A percentile compares a stretch with the other conserved stretches of the same genome.
Evolutionary conservation across 2,113 vertebrate genomes (phyloP).

Genomic region (Clinocottus analis): DNA sequence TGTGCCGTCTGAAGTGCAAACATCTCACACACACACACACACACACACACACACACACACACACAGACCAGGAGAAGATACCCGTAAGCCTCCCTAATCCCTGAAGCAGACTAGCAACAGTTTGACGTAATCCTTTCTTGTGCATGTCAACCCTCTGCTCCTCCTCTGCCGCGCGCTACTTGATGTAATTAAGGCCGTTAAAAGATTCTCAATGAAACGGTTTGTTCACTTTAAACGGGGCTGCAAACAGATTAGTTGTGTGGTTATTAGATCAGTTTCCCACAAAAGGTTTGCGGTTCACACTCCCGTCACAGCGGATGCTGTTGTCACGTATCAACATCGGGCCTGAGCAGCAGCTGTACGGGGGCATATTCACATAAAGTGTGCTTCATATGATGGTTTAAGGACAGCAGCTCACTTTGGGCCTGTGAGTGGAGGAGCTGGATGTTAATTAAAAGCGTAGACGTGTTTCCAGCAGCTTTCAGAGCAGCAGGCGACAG

Average conservation of each 20-base stretch:
- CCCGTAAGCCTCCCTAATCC: slow-evolving; percentile 80
- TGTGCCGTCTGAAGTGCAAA: slow-evolving; percentile 38
- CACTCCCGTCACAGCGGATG: slow-evolving; percentile 22
- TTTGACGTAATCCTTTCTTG: slow-evolving; percentile 76
- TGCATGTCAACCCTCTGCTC: slow-evolving; percentile 71
- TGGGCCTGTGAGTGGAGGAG: slow-evolving; percentile 25
- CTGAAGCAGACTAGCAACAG: slow-evolving; percentile 80
- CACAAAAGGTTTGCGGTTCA: slow-evolving; percentile 17
- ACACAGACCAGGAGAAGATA: slow-evolving; percentile 56
- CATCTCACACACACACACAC: slow-evolving; percentile 57
- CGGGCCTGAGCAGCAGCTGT: slow-evolving; percentile 22
- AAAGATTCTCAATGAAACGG: slow-evolving; percentile 56
- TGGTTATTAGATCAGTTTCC: slow-evolving; percentile 22
- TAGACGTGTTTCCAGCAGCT: slow-evolving; percentile 53
- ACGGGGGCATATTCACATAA: slow-evolving; percentile 27
- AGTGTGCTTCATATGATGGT: slow-evolving; percentile 41
- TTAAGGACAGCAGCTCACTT: slow-evolving; percentile 47
- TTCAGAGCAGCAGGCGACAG: slow-evolving; percentile 37
- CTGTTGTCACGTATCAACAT: slow-evolving; percentile 35
- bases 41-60: slow-evolving; percentile 21
- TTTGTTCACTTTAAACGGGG: slow-evolving; percentile 47
- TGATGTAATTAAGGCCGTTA: slow-evolving; percentile 65
- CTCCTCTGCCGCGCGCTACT: slow-evolving; percentile 63
- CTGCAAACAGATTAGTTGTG: slow-evolving; percentile 32
- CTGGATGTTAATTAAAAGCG: slow-evolving; percentile 54